Base-by-base conservation (phyloP, 2,113 vertebrate species). In the Pseudonaja textilis region DNA sequence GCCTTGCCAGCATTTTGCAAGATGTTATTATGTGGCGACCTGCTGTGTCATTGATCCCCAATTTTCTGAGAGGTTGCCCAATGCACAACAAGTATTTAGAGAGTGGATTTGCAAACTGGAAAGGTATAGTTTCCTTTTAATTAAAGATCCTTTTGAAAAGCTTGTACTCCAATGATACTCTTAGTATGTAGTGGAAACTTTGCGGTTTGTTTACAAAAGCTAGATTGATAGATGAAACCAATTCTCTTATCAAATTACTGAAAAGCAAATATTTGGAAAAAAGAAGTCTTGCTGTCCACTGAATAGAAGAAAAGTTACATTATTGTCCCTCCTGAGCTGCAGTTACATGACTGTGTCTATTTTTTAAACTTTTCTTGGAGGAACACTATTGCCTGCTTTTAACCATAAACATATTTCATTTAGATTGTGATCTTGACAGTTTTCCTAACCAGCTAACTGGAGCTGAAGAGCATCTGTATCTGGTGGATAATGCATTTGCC, bases 401-500 rank as follows among this genome's bases (percentile, higher is more conserved):
- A 81, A 94, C 42, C 91, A 0, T 0, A 90, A 89, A 54, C 91
- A 34, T 0, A 89, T 95, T 64, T 93, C 64, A 96, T 97, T 95
- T 94, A 98, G 98, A 98, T 93, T 97, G 97, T 0, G 97, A 97
- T 64, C 96, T 98, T 89, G 98, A 98, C 86, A 90, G 64, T 4
- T 97, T 97, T 93, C 98, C 98, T 29, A 98, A 98, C 94, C 96
- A 97, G 90, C 96, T 98, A 95, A 98, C 97, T 2, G 93, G 93
- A 94, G 95, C 96, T 5, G 90, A 92, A 89, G 97, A 97, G 16
- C 94, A 96, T 92, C 86, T 98, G 92, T 95, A 96, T 95, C 95
- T 98, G 87, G 95, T 98, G 85, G 98, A 98, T 9, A 98, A 97
- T 0, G 98, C 98, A 0, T 98, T 98, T 96, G 97, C 96, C 22